Conservation (phyloP, 2,797 vertebrate genomes). For the Danio choprae region DNA sequence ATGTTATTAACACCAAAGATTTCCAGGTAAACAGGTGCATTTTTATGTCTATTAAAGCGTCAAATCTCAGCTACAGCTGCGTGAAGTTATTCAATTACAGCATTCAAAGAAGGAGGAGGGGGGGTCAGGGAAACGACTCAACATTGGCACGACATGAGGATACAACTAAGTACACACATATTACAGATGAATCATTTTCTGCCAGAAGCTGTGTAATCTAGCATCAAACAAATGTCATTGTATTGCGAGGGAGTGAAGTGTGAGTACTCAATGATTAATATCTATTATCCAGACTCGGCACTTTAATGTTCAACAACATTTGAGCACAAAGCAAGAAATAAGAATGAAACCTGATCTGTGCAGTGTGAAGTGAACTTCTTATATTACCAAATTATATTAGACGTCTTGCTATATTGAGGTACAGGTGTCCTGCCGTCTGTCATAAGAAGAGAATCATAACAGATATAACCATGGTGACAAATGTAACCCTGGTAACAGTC, state of each 20-base stretch:
- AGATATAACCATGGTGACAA: slow-evolving; percentile 43
- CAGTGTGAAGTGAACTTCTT: neutral
- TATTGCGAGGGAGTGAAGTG: slow-evolving; percentile 6
- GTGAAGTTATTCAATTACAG: slow-evolving; percentile 12
- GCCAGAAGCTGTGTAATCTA: neutral
- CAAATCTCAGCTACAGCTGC: slow-evolving; percentile 13
- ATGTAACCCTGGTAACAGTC: slow-evolving; percentile 44
- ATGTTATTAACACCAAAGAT: neutral
- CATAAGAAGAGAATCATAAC: slow-evolving; percentile 23
- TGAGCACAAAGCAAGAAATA: neutral
- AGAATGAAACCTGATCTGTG: neutral
- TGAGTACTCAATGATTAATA: neutral
- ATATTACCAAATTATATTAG: neutral
- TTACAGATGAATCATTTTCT: neutral
- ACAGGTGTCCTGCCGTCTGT: slow-evolving; percentile 17
- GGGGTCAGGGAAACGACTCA: neutral
- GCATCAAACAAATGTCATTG: neutral
- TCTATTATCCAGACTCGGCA: neutral
- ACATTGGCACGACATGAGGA: neutral
- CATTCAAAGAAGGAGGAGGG: neutral
- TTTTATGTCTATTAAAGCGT: slow-evolving; percentile 8
- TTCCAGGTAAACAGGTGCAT: neutral
- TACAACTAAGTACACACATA: neutral
- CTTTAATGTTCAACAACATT: neutral
- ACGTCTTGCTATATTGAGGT: neutral